A percentile compares a stretch with the other conserved stretches of the same genome.
phyloP scores from a whole-genome alignment of 2,113 vertebrate genomes.

The Etheostoma cragini region DNA sequence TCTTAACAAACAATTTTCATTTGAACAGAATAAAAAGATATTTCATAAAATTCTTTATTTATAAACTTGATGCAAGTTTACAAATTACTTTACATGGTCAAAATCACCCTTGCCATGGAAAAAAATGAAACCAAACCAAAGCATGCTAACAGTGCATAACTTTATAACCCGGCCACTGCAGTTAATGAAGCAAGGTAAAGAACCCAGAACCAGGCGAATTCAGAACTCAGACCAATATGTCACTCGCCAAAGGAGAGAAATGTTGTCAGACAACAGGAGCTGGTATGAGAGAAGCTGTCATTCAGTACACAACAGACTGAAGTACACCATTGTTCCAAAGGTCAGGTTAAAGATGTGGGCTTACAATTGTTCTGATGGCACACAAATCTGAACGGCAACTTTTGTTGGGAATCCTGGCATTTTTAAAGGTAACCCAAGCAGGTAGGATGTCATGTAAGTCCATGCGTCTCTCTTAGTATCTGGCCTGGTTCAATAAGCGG shows the following conservation, averaged over 20 bases:
- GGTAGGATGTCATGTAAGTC: constrained; percentile 32
- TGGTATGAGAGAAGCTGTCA: constrained; percentile 47
- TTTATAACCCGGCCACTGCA: constrained; percentile 78
- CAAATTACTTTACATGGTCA: constrained; percentile 89
- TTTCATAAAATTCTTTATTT: constrained; percentile 89
- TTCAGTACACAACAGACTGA: constrained; percentile 52
- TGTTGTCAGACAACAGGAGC: constrained; percentile 41
- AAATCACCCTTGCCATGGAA: constrained; percentile 86
- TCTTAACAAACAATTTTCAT: not conserved
- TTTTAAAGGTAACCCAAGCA: constrained; percentile 30
- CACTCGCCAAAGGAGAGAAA: constrained; percentile 47
- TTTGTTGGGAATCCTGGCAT: constrained; percentile 36
- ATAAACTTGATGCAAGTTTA: constrained; percentile 91
- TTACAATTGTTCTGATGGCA: constrained; percentile 48
- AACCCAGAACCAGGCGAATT: constrained; percentile 64
- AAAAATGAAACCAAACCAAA: constrained; percentile 77
- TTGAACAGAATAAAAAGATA: constrained; percentile 35
- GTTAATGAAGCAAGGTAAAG: constrained; percentile 73
- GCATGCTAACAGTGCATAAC: constrained; percentile 87
- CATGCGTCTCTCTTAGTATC: constrained; percentile 25
- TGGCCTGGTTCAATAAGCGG: constrained; percentile 49
- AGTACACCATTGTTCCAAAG: constrained; percentile 41
- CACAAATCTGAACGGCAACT: constrained; percentile 58
- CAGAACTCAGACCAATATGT: constrained; percentile 57
- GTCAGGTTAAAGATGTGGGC: constrained; percentile 34